Conservation (phyloP, 2,113 vertebrate species). For the Ochotona curzoniae region DNA sequence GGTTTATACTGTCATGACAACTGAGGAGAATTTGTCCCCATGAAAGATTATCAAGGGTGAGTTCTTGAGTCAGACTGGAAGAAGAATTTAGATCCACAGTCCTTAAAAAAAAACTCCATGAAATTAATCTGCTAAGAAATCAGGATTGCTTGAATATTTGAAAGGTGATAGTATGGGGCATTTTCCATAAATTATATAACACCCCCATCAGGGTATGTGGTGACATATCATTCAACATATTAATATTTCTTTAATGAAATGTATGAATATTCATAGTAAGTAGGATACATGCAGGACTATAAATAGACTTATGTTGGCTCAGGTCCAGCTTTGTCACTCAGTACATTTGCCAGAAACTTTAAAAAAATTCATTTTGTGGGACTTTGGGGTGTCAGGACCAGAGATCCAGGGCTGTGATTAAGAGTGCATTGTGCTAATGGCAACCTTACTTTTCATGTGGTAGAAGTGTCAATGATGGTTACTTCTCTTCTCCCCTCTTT, state of each 20-base stretch:
- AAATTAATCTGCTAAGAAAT: constrained; percentile 60
- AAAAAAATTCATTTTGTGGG: not conserved
- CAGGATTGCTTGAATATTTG: constrained; percentile 71
- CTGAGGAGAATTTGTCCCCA: not conserved
- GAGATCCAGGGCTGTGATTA: no score
- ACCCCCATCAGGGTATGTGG: constrained; percentile 63
- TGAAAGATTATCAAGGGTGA: constrained; percentile 25
- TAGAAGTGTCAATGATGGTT: not conserved
- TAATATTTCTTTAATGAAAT: constrained; percentile 72
- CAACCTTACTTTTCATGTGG: not conserved
- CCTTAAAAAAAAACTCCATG: constrained; percentile 46
- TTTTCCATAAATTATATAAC: constrained; percentile 80
- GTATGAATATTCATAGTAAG: constrained; percentile 72
- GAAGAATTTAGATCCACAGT: not conserved
- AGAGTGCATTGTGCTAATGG: no score
- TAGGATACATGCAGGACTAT: constrained; percentile 54
- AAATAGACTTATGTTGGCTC: constrained; percentile 58
- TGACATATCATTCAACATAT: constrained; percentile 72
- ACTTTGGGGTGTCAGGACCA: not conserved
- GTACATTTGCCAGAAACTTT: constrained; percentile 38
- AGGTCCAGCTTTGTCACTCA: constrained; percentile 21
- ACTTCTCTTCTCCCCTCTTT: not conserved
- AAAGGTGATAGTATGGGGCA: constrained; percentile 53
- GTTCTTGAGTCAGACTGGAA: not conserved
- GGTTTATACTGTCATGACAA: constrained; percentile 46